Percentiles rank a stretch among this genome's conserved stretches.
Evolutionary conservation across 2,797 vertebrate genomes (phyloP).

Genomic region (Coilia nasus): DNA sequence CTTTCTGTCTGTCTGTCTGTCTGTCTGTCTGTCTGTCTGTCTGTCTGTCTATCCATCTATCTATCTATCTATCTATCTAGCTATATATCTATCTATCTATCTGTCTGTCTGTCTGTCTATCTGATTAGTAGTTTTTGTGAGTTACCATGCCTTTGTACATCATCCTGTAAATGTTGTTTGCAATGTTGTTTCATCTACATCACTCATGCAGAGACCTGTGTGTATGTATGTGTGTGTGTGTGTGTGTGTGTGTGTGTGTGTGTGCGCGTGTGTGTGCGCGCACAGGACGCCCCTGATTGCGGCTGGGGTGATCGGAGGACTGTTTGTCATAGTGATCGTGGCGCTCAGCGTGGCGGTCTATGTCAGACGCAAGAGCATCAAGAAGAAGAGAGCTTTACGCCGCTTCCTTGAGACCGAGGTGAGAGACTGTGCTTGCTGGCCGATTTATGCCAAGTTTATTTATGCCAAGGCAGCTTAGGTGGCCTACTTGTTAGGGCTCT

Average conservation of each 20-base stretch:
- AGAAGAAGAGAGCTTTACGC: slow-evolving; percentile 93
- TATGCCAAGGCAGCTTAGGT: too few relatives aligned
- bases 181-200: too few relatives aligned
- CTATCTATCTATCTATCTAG: slow-evolving; percentile 2
- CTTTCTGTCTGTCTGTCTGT: background rate
- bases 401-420: slow-evolving; percentile 98
- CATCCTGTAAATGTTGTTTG: too few relatives aligned
- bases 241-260: background rate
- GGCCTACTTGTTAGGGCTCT: too few relatives aligned
- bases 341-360: slow-evolving; percentile 91
- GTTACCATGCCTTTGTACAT: too few relatives aligned
- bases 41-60: background rate
- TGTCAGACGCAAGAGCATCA: slow-evolving; percentile 92
- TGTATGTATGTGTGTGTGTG: slow-evolving; percentile 3
- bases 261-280: slow-evolving; percentile 29
- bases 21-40: background rate
- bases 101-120: background rate
- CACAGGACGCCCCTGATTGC: slow-evolving; percentile 94
- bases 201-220: too few relatives aligned
- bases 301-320: slow-evolving; percentile 89
- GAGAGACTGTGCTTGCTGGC: slow-evolving; percentile 49
- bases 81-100: background rate
- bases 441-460: too few relatives aligned
- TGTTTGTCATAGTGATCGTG: slow-evolving; percentile 92
- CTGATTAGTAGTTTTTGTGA: too few relatives aligned